Evolutionary conservation across 1,140 invertebrate genomes (phyloP), one percentile per base, ranked within the genome.

Genomic region (Saccostrea echinata): DNA sequence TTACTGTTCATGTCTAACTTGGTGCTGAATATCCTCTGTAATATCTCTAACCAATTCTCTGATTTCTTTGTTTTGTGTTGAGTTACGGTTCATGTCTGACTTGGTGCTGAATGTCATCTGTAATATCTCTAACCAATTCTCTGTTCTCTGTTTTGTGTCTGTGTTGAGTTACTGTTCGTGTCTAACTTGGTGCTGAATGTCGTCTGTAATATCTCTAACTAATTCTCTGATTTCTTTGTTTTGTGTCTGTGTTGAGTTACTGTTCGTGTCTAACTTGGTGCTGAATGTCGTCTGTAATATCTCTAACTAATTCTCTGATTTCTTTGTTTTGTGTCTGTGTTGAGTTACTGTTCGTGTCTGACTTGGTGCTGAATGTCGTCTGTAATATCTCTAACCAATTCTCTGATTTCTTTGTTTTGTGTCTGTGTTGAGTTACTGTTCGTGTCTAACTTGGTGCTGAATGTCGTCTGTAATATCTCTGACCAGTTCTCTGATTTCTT

Each of bases 201-300:
- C 89, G 61, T 87, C 84, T 0, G 86, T 13, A 24, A 90, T 57
- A 16, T 90, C 89, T n/a, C 53, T 52, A 0, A 68, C 87, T 35
- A 90, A 52, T 83, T 90, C 85, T 81, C 85, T 71, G 24, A 90
- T 86, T 18, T 90, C 89, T 81, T 16, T 53, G 76, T 86, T 88
- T 82, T 86, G 16, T 30, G 24, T 27, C 13, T 4, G 71, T 30
- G 27, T 3, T 24, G 21, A 11, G 16, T 84, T 55, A 87, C 13
- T 57, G 88, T 64, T 89, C 88, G 16, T 80, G 68, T 61, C 30
- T 13, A 27, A 84, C 64, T 18, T 89, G 61, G 8, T 84, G 82
- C 52, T 89, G 88, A 18, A 90, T 88, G 51, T 90, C 89, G 61
- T 87, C 84, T 0, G 86, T 13, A 24, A 90, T 57, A 16, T 90